phyloP scores from a whole-genome alignment of 2,797 vertebrate genomes.

The Chelon labrosus region DNA sequence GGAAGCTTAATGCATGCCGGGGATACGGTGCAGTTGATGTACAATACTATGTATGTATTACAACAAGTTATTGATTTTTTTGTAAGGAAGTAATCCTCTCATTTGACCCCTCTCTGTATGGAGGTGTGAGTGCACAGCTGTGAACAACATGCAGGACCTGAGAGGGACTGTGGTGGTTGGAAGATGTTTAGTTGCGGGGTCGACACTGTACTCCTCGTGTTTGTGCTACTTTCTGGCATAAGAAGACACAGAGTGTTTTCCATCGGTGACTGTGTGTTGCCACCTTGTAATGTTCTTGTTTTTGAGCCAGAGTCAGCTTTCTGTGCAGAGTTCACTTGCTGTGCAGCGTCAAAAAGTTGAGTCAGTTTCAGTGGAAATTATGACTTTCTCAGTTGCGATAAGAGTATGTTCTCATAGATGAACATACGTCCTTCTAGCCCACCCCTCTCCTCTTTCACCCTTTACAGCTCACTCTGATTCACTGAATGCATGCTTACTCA shows the following conservation, averaged over 20 bases:
- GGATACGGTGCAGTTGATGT: constrained; percentile 13
- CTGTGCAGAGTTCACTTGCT: constrained; percentile 3
- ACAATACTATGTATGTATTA: constrained; percentile 19
- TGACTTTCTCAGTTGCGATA: background rate
- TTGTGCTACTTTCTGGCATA: constrained; percentile 8
- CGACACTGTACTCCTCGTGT: background rate
- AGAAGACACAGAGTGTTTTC: background rate
- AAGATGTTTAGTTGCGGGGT: background rate
- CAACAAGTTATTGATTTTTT: constrained; percentile 37
- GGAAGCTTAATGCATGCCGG: background rate
- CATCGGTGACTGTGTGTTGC: background rate
- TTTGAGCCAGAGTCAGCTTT: background rate
- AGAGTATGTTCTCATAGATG: constrained; percentile 27
- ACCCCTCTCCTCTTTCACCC: constrained; percentile 36
- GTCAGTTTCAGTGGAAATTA: constrained; percentile 21
- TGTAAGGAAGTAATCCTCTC: constrained; percentile 18
- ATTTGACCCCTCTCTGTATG: constrained; percentile 21
- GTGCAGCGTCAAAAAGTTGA: constrained; percentile 11
- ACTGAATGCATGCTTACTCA: constrained; percentile 64
- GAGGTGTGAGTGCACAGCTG: constrained; percentile 12
- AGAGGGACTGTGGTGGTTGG: background rate
- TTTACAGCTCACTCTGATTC: constrained; percentile 59
- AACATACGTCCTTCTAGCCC: constrained; percentile 26
- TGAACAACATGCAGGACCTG: background rate
- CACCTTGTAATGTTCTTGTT: background rate